Conservation (phyloP, 2,888 invertebrate species). For the Epiperipatus broadwayi region DNA sequence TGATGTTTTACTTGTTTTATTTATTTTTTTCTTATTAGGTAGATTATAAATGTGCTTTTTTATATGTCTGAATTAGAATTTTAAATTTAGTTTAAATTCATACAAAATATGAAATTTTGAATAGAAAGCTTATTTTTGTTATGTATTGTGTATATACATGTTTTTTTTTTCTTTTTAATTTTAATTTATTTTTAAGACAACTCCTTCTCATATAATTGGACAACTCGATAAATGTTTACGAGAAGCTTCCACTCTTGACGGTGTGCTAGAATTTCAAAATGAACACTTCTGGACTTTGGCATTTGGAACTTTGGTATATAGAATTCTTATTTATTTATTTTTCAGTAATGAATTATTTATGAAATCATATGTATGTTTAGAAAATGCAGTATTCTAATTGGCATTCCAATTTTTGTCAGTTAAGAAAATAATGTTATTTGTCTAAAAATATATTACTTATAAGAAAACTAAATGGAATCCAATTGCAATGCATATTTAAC, state of each 20-base stretch:
- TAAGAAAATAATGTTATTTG: no score
- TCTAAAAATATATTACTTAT: no score
- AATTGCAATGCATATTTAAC: no score
- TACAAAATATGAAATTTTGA: no score
- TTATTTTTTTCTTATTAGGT: no score
- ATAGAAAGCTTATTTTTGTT: not conserved
- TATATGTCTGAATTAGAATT: no score
- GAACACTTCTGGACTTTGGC: slow-evolving; percentile 44
- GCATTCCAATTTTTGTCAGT: not conserved
- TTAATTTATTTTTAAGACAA: slow-evolving; percentile 31
- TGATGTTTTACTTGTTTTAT: no score
- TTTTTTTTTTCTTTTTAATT: no score
- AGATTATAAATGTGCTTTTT: no score
- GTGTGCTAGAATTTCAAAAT: slow-evolving; percentile 41
- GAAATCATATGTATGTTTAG: not conserved
- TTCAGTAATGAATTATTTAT: not conserved
- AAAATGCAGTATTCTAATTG: not conserved
- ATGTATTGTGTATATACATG: not conserved
- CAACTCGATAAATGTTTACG: slow-evolving; percentile 40
- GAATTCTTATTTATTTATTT: slow-evolving; percentile 13
- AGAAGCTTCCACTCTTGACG: slow-evolving; percentile 41
- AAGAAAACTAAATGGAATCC: no score
- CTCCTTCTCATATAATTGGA: slow-evolving; percentile 39
- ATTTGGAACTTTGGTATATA: slow-evolving; percentile 38
- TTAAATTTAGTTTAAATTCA: no score